These are phyloP conservation scores for Protonibea diacanthus DNA, from an alignment of 2,797 vertebrate species.

Conservation along the genomic window DNA sequence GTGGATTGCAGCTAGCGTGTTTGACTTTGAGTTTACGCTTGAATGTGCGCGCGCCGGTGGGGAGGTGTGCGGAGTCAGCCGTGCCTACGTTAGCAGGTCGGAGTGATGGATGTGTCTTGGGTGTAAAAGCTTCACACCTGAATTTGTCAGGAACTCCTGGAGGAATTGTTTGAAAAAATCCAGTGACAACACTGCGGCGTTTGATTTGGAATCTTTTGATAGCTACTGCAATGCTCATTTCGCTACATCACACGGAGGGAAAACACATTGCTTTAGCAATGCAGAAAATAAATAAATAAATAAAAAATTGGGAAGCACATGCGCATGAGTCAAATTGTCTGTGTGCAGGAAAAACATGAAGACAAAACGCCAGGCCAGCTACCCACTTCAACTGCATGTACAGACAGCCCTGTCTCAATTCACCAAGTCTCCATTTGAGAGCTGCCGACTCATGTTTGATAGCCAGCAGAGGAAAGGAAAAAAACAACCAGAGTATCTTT, in stretches of 20 bases:
- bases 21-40: constrained; percentile 33
- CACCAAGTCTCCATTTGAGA: constrained; percentile 30
- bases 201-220: constrained; percentile 67
- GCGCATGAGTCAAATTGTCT: constrained; percentile 9
- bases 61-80: constrained; percentile 26
- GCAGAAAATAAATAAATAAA: too few relatives aligned
- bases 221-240: constrained; percentile 50
- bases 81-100: constrained; percentile 27
- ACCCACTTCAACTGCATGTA: constrained; percentile 47
- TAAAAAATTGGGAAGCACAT: constrained; percentile 39
- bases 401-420: constrained; percentile 48
- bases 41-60: constrained; percentile 15
- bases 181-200: constrained; percentile 14
- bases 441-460: constrained; percentile 46
- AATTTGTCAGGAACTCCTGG: constrained; percentile 47
- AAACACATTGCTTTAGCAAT: constrained; percentile 37
- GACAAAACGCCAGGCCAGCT: constrained; percentile 53
- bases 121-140: constrained; percentile 33
- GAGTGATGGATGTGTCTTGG: constrained; percentile 60
- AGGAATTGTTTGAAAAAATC: constrained; percentile 52
- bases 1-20: constrained; percentile 13
- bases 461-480: neutral
- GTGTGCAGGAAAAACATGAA: constrained; percentile 26
- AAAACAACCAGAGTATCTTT: constrained; percentile 25
- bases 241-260: constrained; percentile 45